Evolutionary conservation across 2,113 vertebrate species (phyloP), one percentile per base, ranked within the genome.

Genomic region (Python bivittatus): DNA sequence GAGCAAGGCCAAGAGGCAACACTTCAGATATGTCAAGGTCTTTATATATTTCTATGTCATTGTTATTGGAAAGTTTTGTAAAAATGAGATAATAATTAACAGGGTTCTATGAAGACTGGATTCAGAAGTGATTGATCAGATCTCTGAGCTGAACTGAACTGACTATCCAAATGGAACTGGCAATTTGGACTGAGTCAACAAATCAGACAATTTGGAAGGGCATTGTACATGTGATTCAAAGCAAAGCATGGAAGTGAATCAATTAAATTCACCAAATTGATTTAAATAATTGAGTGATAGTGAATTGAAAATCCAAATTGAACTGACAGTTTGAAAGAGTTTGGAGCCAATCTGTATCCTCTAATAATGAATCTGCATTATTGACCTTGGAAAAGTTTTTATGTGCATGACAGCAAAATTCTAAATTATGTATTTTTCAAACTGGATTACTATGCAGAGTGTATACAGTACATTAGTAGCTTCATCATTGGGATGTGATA

Each of bases 31-130:
- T 52, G 83, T 88, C 56, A 23, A 92, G 94, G 91, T 85, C 87
- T 95, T 92, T 91, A 25, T 85, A 58, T 91, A 72, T 60, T 84
- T 52, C 86, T 95, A 57, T 91, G 88, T 95, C 68, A 83, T 89
- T 94, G 60, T 88, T 89, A 90, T 91, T 93, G 90, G 58, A 86
- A 94, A 60, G 84, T 29, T 83, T 60, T 95, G 87, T 52, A 89
- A 91, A 92, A 61, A 17, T 1, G 48, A 68, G 17, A 64, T 38
- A 17, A 56, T 4, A 38, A 38, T 22, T 79, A 22, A 95, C 42
- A 92, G n/a, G n/a, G 13, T 72, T 72, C 5, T 72, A 72, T 72
- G 13, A 72, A 72, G 64, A 72, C n/a, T 2, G 13, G 64, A 72
- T 72, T 72, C 64, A 72, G 64, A 72, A 72, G 64, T 72, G 64